Evolutionary conservation across 2,113 vertebrate species (phyloP).

Genomic region (Zosterops lateralis): DNA sequence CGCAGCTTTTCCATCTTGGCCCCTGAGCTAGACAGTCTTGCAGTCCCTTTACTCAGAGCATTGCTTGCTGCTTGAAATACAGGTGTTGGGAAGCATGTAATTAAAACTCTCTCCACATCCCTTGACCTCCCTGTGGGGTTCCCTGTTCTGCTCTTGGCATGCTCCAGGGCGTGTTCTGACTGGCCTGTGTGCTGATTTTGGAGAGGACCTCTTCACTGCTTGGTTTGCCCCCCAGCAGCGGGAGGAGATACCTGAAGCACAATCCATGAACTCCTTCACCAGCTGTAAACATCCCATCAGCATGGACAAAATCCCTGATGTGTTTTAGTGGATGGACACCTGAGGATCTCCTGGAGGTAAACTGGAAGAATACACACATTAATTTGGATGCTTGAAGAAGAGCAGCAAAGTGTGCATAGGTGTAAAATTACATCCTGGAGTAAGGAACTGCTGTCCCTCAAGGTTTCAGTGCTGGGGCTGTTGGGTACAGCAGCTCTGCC

Average conservation of each 20-base stretch:
- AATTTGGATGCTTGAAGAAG: neutral
- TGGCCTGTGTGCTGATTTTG: neutral
- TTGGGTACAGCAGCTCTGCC: neutral
- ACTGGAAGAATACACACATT: neutral
- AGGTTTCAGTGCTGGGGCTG: neutral
- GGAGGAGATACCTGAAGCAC: neutral
- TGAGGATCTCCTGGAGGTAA: neutral
- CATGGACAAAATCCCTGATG: neutral
- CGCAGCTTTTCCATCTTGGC: neutral
- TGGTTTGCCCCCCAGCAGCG: neutral
- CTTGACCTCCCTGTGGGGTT: neutral
- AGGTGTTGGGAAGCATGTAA: neutral
- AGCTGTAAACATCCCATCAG: neutral
- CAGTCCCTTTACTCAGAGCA: neutral
- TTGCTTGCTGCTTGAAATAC: neutral
- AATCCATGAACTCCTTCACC: neutral
- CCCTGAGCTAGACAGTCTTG: neutral
- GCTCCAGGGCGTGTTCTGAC: neutral
- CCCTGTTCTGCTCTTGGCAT: neutral
- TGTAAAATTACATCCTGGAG: rapidly evolving
- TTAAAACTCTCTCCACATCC: neutral
- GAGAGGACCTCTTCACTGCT: neutral
- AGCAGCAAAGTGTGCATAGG: no score
- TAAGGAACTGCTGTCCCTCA: rapidly evolving
- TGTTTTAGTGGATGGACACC: neutral